phyloP scores from a whole-genome alignment of 1,140 invertebrate species.

The Apis dorsata region DNA sequence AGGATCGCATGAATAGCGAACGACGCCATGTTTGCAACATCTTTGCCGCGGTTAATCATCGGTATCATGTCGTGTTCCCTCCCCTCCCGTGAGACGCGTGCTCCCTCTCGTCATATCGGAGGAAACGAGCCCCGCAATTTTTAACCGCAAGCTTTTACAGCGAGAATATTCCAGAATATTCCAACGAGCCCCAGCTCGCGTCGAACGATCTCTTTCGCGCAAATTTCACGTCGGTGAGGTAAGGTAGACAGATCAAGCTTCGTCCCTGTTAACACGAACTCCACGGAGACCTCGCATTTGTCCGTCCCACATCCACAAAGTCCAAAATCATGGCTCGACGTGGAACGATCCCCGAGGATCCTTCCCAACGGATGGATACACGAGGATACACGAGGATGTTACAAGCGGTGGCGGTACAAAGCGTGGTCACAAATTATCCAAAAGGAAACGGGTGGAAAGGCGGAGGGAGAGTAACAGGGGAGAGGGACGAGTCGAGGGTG shows the following conservation, averaged over 20 bases:
- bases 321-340: not conserved
- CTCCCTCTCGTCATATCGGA: not conserved
- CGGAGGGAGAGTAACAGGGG: too few relatives aligned
- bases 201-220: not conserved
- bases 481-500: not conserved
- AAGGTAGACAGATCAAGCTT: not conserved
- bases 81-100: too few relatives aligned
- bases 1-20: conserved; percentile 40
- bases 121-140: not conserved
- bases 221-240: not conserved
- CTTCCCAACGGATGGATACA: too few relatives aligned
- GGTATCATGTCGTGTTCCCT: too few relatives aligned
- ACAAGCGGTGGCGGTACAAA: not conserved
- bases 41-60: conserved; percentile 6
- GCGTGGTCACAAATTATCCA: too few relatives aligned
- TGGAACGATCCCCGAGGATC: not conserved
- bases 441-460: too few relatives aligned
- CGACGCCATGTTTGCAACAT: not conserved
- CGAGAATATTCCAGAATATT: too few relatives aligned
- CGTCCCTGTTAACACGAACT: not conserved
- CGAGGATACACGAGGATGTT: not conserved
- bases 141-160: not conserved
- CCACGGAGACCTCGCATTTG: not conserved
- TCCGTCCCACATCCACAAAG: not conserved
- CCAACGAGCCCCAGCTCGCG: too few relatives aligned